Conservation (phyloP, 2,888 invertebrate genomes). For the Oxytorus armatus region DNA sequence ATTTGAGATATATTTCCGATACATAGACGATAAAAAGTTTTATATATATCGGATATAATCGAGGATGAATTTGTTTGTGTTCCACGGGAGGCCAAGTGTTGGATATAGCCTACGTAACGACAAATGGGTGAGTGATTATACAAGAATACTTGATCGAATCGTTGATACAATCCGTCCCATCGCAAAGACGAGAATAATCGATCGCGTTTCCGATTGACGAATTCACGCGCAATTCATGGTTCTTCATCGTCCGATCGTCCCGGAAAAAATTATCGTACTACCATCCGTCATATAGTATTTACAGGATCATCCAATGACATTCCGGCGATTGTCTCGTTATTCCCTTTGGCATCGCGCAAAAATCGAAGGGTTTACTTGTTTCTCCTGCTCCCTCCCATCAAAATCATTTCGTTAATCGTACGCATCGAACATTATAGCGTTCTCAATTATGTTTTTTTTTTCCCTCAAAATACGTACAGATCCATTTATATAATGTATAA, state of each 20-base stretch:
- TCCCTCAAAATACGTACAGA: conserved; percentile 15
- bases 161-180: too few species aligned
- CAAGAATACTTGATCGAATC: conserved; percentile 61
- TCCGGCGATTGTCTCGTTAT: conserved; percentile 35
- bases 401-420: conserved; percentile 24
- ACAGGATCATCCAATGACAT: conserved; percentile 9
- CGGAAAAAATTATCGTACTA: conserved; percentile 16
- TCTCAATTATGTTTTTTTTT: conserved; percentile 12
- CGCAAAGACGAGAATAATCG: too few species aligned
- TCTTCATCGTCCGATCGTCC: not conserved
- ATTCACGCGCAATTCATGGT: too few species aligned
- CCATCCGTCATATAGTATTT: not conserved
- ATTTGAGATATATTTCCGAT: too few species aligned
- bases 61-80: too few species aligned
- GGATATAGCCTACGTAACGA: too few species aligned
- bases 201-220: too few species aligned
- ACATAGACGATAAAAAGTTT: too few species aligned
- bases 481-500: conserved; percentile 51
- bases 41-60: too few species aligned
- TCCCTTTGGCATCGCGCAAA: conserved; percentile 10
- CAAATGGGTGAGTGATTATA: too few species aligned
- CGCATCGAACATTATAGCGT: conserved; percentile 4
- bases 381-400: not conserved
- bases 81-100: too few species aligned
- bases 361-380: conserved; percentile 18